These are phyloP conservation scores for Thymelicus sylvestris DNA, from an alignment of 2,888 invertebrate species.

Conservation along the genomic window DNA sequence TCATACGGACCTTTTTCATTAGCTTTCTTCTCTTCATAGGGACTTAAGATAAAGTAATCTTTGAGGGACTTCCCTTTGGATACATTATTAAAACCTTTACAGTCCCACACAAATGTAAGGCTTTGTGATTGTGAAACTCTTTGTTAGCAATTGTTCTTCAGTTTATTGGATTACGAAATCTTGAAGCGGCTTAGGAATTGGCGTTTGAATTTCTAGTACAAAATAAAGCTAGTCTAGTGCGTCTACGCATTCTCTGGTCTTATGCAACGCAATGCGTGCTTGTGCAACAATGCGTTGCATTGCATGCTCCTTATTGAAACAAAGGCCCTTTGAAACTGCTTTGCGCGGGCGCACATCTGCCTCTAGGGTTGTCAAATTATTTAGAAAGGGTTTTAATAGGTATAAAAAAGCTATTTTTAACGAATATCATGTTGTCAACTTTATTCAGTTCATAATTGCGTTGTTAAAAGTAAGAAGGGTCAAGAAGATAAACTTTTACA, in stretches of 20 bases:
- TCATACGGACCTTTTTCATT: neutral
- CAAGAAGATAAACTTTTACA: no score
- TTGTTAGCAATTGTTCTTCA: neutral
- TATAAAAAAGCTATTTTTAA: no score
- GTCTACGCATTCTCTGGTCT: slow-evolving; percentile 14
- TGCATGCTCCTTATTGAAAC: slow-evolving; percentile 37
- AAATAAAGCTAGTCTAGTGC: slow-evolving; percentile 2
- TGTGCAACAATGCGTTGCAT: slow-evolving; percentile 19
- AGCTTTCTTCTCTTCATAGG: neutral
- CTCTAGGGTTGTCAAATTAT: neutral
- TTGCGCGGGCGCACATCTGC: slow-evolving; percentile 41
- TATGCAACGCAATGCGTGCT: slow-evolving; percentile 24
- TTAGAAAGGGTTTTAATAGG: neutral
- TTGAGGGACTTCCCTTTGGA: neutral
- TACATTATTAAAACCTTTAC: neutral
- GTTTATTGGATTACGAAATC: neutral
- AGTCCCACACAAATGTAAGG: neutral
- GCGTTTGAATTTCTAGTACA: neutral
- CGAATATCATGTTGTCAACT: no score
- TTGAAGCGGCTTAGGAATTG: neutral
- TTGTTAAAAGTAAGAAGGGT: no score
- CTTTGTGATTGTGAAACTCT: neutral
- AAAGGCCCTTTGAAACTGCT: slow-evolving; percentile 44
- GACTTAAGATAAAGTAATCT: neutral
- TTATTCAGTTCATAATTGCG: no score